Evolutionary conservation across 2,888 invertebrate genomes (phyloP).

Genomic region (Formica aserva): DNA sequence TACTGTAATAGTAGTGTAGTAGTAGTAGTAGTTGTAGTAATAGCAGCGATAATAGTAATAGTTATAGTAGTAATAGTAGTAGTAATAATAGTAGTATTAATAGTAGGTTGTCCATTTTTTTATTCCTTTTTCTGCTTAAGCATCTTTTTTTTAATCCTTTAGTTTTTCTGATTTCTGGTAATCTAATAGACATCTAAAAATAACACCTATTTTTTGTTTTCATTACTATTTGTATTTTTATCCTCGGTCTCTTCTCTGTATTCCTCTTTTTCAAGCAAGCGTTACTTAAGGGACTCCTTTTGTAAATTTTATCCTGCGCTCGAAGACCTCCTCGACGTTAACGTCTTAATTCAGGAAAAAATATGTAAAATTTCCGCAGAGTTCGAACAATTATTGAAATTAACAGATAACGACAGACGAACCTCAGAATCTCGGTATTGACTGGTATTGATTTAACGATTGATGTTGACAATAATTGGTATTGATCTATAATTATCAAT

Average conservation of each 20-base stretch:
- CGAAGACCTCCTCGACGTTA: conserved; percentile 54
- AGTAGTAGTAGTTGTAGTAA: conserved; percentile 64
- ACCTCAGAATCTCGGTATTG: conserved; percentile 7
- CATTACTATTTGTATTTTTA: conserved; percentile 82
- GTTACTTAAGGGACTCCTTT: conserved; percentile 78
- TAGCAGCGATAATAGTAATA: conserved; percentile 66
- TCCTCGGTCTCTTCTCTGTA: conserved; percentile 57
- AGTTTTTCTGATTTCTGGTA: conserved; percentile 85
- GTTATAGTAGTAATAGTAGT: conserved; percentile 72
- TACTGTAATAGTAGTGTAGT: conserved; percentile 75
- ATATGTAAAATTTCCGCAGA: not conserved
- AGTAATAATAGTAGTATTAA: conserved; percentile 74
- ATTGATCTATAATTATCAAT: not conserved
- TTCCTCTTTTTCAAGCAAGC: conserved; percentile 77
- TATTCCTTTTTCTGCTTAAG: conserved; percentile 77
- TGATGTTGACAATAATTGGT: conserved; percentile 31
- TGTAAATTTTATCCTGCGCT: conserved; percentile 62
- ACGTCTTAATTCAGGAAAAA: conserved; percentile 8
- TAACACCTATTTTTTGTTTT: conserved; percentile 85
- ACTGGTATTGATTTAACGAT: conserved; percentile 28
- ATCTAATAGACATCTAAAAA: conserved; percentile 86
- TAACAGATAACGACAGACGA: conserved; percentile 6
- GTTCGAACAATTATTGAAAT: conserved; percentile 19
- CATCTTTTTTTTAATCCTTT: conserved; percentile 83
- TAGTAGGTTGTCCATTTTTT: conserved; percentile 76